These are phyloP conservation scores for Strix aluco DNA, from an alignment of 2,113 vertebrate species.

Conservation along the genomic window DNA sequence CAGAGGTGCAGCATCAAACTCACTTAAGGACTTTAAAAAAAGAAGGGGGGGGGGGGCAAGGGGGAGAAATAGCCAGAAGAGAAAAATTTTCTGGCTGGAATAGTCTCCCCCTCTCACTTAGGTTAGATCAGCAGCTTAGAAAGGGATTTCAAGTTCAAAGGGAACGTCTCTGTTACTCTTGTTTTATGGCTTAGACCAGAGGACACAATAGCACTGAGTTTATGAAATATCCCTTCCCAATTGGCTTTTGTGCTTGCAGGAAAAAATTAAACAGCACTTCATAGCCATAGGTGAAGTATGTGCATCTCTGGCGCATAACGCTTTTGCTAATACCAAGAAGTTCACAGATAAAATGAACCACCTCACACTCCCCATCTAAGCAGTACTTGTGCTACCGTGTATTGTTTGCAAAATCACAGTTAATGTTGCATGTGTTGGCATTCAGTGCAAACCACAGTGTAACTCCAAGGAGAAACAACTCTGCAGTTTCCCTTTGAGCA, in stretches of 20 bases:
- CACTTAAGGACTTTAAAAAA: slow-evolving; percentile 52
- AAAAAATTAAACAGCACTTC: slow-evolving; percentile 10
- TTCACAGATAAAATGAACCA: neutral
- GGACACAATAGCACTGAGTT: slow-evolving; percentile 61
- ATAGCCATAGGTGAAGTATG: slow-evolving; percentile 2
- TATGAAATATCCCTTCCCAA: slow-evolving; percentile 53
- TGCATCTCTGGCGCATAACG: neutral
- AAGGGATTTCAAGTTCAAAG: slow-evolving; percentile 73
- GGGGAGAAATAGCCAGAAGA: slow-evolving; percentile 29
- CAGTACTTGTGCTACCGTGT: neutral
- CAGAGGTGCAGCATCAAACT: slow-evolving; percentile 67
- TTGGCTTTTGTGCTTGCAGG: slow-evolving; percentile 43
- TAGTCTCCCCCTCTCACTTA: slow-evolving; percentile 29
- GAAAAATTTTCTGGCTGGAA: slow-evolving; percentile 31
- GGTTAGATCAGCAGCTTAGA: slow-evolving; percentile 67
- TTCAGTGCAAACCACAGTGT: neutral
- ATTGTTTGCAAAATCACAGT: neutral
- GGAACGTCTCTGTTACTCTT: slow-evolving; percentile 62
- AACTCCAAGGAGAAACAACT: neutral
- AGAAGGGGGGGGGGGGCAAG: neutral
- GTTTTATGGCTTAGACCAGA: slow-evolving; percentile 68
- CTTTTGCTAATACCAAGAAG: neutral
- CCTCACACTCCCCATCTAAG: neutral
- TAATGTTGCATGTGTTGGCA: neutral
- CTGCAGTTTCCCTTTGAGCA: neutral